Evolutionary conservation across 2,888 invertebrate species (phyloP).

Genomic region (Cactoblastis cactorum): DNA sequence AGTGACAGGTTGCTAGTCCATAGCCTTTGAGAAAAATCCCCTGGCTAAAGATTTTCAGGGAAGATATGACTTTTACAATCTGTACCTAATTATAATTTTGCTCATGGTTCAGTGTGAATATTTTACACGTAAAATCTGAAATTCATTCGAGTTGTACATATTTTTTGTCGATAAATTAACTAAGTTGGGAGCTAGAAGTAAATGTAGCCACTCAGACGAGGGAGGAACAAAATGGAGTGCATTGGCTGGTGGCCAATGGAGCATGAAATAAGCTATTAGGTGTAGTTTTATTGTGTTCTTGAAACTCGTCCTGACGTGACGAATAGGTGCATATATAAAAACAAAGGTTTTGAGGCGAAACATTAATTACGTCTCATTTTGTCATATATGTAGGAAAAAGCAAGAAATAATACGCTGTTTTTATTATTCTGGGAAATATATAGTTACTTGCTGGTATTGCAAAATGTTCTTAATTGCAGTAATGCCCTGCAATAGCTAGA

Average conservation of each 20-base stretch:
- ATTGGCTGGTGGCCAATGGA: conserved; percentile 41
- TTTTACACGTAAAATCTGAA: background rate
- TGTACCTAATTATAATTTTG: too few relatives aligned
- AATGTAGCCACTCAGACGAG: conserved; percentile 5
- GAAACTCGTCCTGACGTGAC: conserved; percentile 15
- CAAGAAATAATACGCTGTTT: too few relatives aligned
- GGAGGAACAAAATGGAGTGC: conserved; percentile 39
- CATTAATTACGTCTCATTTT: too few relatives aligned
- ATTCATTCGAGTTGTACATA: background rate
- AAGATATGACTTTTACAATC: too few relatives aligned
- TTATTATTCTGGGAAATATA: too few relatives aligned
- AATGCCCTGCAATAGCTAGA: too few relatives aligned
- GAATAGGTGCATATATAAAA: background rate
- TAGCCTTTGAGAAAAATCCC: too few relatives aligned
- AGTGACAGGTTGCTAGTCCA: too few relatives aligned
- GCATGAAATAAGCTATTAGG: conserved; percentile 57
- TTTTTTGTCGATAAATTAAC: background rate
- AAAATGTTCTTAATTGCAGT: too few relatives aligned
- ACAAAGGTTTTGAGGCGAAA: background rate
- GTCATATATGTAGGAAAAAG: too few relatives aligned
- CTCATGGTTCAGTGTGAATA: background rate
- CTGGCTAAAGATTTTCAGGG: too few relatives aligned
- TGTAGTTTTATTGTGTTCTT: conserved; percentile 48
- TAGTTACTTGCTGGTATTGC: too few relatives aligned
- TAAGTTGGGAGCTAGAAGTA: background rate